Percentiles rank a stretch among this genome's conserved stretches.
phyloP scores from a whole-genome alignment of 2,797 vertebrate genomes.

The Rhinophrynus dorsalis region DNA sequence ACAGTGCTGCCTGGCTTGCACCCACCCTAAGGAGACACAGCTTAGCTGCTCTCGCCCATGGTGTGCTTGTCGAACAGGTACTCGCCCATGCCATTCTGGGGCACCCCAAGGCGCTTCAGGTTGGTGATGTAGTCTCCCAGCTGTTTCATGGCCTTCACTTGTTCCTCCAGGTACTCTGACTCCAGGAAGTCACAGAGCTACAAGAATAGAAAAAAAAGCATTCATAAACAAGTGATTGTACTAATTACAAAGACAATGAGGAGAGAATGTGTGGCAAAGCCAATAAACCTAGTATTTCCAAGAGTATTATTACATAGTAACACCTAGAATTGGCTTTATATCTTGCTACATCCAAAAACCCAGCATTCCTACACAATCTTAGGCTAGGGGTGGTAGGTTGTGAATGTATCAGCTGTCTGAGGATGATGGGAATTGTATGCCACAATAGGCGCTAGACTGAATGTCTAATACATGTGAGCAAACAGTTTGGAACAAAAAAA shows the following conservation, averaged over 20 bases:
- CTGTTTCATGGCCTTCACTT: conserved; percentile 43
- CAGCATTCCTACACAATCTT: no score
- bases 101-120: conserved; percentile 46
- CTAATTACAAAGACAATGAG: no score
- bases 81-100: conserved; percentile 48
- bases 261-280: no score
- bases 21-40: background rate
- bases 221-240: no score
- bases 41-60: conserved; percentile 37
- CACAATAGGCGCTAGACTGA: background rate
- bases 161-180: conserved; percentile 43
- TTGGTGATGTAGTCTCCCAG: conserved; percentile 49
- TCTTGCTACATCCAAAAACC: no score
- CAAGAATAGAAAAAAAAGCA: background rate
- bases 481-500: no score
- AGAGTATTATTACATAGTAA: no score
- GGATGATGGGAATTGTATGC: background rate
- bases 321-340: no score
- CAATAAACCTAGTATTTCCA: no score
- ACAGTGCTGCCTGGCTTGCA: conserved; percentile 5
- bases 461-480: no score
- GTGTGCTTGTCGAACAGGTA: conserved; percentile 52
- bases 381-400: no score
- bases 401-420: background rate
- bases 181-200: conserved; percentile 50